Conservation (phyloP, 2,888 invertebrate species). For the Phania funesta region DNA sequence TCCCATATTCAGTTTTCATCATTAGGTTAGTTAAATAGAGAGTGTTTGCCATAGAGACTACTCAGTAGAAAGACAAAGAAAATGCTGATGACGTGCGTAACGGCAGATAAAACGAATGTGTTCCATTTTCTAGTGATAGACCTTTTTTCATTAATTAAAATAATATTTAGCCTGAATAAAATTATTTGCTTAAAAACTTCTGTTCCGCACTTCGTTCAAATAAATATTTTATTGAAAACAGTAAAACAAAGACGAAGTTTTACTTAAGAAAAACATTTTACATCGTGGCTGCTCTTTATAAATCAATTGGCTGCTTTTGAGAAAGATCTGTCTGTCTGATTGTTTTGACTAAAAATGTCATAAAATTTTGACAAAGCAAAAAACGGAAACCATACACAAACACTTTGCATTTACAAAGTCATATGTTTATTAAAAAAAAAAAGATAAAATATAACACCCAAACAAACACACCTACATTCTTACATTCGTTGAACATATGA, state of each 20-base stretch:
- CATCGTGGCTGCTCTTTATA: conserved; percentile 36
- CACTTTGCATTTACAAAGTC: conserved; percentile 51
- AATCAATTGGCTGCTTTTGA: conserved; percentile 35
- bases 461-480: not conserved
- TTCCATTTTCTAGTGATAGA: too few relatives aligned
- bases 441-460: not conserved
- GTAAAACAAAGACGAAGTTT: conserved; percentile 9
- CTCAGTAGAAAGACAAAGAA: too few relatives aligned
- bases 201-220: too few relatives aligned
- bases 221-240: not conserved
- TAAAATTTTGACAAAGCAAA: conserved; percentile 45
- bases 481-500: too few relatives aligned
- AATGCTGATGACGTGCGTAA: too few relatives aligned
- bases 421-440: conserved; percentile 56
- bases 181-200: too few relatives aligned
- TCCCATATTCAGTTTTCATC: too few relatives aligned
- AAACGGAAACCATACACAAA: not conserved
- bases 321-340: conserved; percentile 64
- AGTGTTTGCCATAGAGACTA: too few relatives aligned
- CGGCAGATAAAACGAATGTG: too few relatives aligned
- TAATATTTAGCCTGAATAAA: too few relatives aligned
- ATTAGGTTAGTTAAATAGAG: too few relatives aligned
- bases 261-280: not conserved
- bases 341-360: conserved; percentile 71
- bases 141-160: too few relatives aligned